Evolutionary conservation across 64 coral and sea anemone species (phyloP).

Genomic region (Stylophora pistillata): DNA sequence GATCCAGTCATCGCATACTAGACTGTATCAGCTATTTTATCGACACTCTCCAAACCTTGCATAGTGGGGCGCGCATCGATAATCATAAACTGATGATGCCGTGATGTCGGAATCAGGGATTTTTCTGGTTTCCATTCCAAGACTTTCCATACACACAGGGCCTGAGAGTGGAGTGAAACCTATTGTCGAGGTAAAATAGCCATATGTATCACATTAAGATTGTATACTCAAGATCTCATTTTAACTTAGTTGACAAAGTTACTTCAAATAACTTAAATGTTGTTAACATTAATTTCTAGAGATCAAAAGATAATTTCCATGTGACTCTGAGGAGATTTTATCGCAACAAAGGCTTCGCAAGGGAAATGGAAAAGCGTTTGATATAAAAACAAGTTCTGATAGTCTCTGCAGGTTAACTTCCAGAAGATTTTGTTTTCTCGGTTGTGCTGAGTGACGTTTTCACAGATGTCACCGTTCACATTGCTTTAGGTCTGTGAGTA

Average conservation of each 20-base stretch:
- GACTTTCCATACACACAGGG: conserved; percentile 16
- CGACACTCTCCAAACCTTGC: too few species aligned
- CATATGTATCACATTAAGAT: background rate
- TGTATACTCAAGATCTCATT: background rate
- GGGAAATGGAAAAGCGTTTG: too few species aligned
- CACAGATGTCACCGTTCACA: background rate
- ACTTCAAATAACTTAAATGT: too few species aligned
- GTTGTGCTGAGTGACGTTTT: background rate
- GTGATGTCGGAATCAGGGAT: conserved; percentile 21
- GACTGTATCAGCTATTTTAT: too few species aligned
- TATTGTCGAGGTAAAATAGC: background rate
- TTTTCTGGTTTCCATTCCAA: conserved; percentile 17
- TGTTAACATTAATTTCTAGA: too few species aligned
- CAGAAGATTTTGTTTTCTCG: too few species aligned
- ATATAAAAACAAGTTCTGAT: too few species aligned
- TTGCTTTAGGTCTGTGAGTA: background rate
- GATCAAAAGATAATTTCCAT: too few species aligned
- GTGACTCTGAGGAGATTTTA: too few species aligned
- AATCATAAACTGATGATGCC: background rate
- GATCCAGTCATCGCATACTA: too few species aligned
- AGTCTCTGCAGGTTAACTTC: too few species aligned
- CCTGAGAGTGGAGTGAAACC: background rate
- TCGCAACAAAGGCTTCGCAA: background rate
- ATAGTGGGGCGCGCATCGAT: background rate
- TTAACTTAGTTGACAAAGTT: too few species aligned